phyloP scores from a whole-genome alignment of 2,888 invertebrate genomes.

The Oasisia sp. region DNA sequence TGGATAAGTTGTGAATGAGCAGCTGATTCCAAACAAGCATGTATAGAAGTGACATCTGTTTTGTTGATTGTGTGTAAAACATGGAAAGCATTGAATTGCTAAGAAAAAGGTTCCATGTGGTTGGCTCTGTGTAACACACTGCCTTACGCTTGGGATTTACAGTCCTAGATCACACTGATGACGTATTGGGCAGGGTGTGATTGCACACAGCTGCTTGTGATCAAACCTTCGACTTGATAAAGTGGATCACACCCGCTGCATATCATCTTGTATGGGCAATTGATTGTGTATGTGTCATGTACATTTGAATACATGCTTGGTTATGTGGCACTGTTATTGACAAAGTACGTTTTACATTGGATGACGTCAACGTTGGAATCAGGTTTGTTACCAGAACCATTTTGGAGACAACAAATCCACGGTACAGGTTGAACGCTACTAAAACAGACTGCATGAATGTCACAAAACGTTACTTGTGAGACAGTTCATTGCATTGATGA shows the following conservation, averaged over 20 bases:
- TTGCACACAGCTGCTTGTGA: not conserved
- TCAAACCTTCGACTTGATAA: not conserved
- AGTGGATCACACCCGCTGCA: not conserved
- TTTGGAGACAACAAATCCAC: not conserved
- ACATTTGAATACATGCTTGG: not conserved
- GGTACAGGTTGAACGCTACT: not conserved
- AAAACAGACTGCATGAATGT: not conserved
- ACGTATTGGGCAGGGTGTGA: not conserved
- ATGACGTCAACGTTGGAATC: not conserved
- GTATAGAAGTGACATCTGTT: not conserved
- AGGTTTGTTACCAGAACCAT: not conserved
- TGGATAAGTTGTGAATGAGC: not conserved
- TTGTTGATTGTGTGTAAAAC: not conserved
- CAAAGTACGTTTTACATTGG: not conserved
- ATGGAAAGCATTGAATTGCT: not conserved
- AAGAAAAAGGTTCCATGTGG: too few relatives aligned
- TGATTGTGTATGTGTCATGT: not conserved
- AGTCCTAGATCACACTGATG: too few relatives aligned
- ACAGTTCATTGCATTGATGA: not conserved
- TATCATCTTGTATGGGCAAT: not conserved
- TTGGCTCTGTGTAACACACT: too few relatives aligned
- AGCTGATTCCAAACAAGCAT: not conserved
- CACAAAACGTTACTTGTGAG: slow-evolving; percentile 5
- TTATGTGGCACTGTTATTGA: not conserved
- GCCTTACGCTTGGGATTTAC: too few relatives aligned